phyloP scores from a whole-genome alignment of 2,888 invertebrate species.

The Omphaloscelis lunosa region DNA sequence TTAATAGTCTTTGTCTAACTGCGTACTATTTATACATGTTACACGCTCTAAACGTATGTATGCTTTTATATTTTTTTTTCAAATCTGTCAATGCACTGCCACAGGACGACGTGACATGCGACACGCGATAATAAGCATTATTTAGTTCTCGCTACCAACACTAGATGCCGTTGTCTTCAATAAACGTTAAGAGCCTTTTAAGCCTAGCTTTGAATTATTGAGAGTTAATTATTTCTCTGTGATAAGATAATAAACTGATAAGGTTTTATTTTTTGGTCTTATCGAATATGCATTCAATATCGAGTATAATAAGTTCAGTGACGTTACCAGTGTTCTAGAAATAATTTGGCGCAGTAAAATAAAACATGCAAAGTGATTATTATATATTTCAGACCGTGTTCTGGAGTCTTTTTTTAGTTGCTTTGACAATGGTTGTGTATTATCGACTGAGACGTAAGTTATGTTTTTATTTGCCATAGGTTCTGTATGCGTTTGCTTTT shows the following conservation, averaged over 20 bases:
- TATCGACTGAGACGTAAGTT: slow-evolving; percentile 46
- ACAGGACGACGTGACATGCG: background rate
- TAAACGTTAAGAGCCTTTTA: background rate
- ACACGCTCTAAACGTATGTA: background rate
- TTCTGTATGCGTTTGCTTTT: background rate
- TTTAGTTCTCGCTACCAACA: background rate
- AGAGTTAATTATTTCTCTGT: slow-evolving; percentile 32
- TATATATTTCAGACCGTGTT: slow-evolving; percentile 49
- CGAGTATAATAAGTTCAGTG: slow-evolving; percentile 8
- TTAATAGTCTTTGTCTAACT: background rate
- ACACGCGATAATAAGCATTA: background rate
- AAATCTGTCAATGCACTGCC: background rate
- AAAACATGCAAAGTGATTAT: slow-evolving; percentile 36
- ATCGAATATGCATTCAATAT: slow-evolving; percentile 25
- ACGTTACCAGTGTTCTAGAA: slow-evolving; percentile 1
- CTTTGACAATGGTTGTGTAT: slow-evolving; percentile 20
- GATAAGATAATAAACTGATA: slow-evolving; percentile 49
- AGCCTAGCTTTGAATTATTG: background rate
- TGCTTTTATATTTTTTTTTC: background rate
- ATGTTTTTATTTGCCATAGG: background rate
- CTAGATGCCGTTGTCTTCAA: slow-evolving; percentile 30
- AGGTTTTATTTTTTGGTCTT: slow-evolving; percentile 21
- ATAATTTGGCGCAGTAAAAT: background rate
- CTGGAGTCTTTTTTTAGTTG: slow-evolving; percentile 34
- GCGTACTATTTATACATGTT: background rate